Percentiles rank a stretch among this genome's conserved stretches.
These are phyloP conservation scores for Ostrea denselamellosa DNA, from an alignment of 1,140 invertebrate species.

Conservation along the genomic window DNA sequence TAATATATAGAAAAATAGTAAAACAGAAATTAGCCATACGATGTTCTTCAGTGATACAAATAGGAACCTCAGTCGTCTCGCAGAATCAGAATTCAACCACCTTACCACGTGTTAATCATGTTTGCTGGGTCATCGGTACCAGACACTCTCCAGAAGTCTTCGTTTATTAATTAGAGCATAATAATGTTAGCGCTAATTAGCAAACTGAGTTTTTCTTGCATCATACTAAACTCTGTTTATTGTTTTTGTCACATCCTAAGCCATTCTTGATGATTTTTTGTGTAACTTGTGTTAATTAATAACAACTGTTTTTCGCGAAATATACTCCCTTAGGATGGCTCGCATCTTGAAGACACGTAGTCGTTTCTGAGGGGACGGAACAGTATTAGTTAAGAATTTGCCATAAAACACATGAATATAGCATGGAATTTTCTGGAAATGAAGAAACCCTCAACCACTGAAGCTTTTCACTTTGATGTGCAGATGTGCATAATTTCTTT, in stretches of 20 bases:
- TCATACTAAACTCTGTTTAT: conserved; percentile 31
- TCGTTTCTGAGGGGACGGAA: background rate
- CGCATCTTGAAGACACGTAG: background rate
- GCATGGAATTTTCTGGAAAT: too few relatives aligned
- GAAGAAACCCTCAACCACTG: too few relatives aligned
- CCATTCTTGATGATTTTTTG: background rate
- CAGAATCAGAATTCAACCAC: background rate
- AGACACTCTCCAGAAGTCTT: background rate
- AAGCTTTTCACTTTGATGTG: too few relatives aligned
- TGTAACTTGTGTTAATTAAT: conserved; percentile 26
- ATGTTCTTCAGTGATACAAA: too few relatives aligned
- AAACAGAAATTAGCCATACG: too few relatives aligned
- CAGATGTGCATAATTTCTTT: too few relatives aligned
- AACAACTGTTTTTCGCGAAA: background rate
- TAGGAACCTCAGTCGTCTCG: too few relatives aligned
- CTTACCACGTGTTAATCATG: background rate
- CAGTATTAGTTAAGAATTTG: background rate
- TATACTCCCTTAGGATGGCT: background rate
- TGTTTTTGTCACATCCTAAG: background rate
- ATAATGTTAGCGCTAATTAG: conserved; percentile 28
- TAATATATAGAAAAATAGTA: too few relatives aligned
- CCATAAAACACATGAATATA: background rate
- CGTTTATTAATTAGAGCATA: conserved; percentile 34
- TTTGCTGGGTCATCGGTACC: background rate
- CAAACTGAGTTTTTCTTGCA: background rate